A percentile compares a stretch with the other conserved stretches of the same genome.
phyloP scores from a whole-genome alignment of 2,113 vertebrate genomes.

The Trinectes maculatus region DNA sequence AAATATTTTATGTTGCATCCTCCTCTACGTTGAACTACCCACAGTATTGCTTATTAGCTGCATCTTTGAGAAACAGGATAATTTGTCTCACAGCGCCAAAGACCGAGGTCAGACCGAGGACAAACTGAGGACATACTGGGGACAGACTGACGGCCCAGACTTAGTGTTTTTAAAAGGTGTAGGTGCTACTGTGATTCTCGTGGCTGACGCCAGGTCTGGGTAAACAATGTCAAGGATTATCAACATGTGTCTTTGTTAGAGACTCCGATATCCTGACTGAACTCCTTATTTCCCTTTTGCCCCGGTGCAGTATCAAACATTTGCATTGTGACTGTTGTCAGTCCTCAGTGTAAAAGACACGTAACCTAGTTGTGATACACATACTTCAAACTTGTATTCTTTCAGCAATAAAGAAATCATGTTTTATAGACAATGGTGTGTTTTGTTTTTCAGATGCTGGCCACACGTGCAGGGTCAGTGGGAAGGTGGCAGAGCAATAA shows the following conservation, averaged over 20 bases:
- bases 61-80: conserved; percentile 53
- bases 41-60: conserved; percentile 75
- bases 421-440: conserved; percentile 90
- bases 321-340: conserved; percentile 89
- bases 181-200: conserved; percentile 55
- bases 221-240: conserved; percentile 48
- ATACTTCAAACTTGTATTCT: conserved; percentile 95
- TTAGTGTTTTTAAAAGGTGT: conserved; percentile 58
- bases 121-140: no score
- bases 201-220: conserved; percentile 49
- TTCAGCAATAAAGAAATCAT: conserved; percentile 98
- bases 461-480: conserved; percentile 44
- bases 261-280: conserved; percentile 83
- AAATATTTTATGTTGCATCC: conserved; percentile 48
- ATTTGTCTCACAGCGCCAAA: conserved; percentile 79
- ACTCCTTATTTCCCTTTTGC: conserved; percentile 64
- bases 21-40: conserved; percentile 57
- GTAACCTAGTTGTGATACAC: conserved; percentile 87
- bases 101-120: conserved; percentile 54
- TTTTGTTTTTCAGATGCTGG: conserved; percentile 2
- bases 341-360: conserved; percentile 85
- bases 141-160: conserved; percentile 43
- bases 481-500: conserved; percentile 47
- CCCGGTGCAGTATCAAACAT: conserved; percentile 85
- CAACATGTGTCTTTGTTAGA: conserved; percentile 65